These are phyloP conservation scores for Lepeophtheirus nordmannii DNA, from an alignment of 2,888 invertebrate species.

Conservation along the genomic window DNA sequence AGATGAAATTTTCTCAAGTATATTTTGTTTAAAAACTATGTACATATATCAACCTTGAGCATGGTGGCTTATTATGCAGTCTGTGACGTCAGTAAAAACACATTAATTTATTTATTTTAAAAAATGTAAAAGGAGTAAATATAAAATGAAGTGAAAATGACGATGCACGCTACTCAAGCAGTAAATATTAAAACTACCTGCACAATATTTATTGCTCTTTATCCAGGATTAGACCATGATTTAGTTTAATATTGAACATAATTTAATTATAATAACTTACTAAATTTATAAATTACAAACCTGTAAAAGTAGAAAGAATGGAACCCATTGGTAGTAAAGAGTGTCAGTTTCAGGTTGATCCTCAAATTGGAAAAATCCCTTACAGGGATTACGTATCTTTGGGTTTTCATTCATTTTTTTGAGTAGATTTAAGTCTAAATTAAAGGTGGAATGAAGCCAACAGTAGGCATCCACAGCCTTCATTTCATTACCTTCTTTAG, in stretches of 20 bases:
- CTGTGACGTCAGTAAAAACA: no score
- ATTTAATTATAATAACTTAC: no score
- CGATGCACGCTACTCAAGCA: no score
- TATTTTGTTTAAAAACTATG: neutral
- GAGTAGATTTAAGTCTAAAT: constrained; percentile 13
- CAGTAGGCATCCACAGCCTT: constrained; percentile 23
- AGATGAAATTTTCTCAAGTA: neutral
- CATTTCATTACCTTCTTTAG: constrained; percentile 20
- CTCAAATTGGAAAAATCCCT: neutral
- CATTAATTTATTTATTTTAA: no score
- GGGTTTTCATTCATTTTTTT: constrained; percentile 15
- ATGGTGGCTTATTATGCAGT: neutral
- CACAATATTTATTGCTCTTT: no score
- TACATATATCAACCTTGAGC: neutral
- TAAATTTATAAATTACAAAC: neutral
- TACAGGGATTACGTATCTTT: constrained; percentile 15
- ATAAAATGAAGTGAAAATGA: no score
- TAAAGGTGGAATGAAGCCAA: constrained; percentile 21
- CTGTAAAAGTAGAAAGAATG: constrained; percentile 20
- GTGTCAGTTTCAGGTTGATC: constrained; percentile 2
- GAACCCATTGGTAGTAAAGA: constrained; percentile 24
- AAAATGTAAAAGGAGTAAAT: no score
- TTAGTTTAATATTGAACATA: no score
- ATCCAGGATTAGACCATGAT: no score
- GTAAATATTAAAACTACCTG: no score